phyloP scores from a whole-genome alignment of 1,140 invertebrate genomes.

The Macrobrachium rosenbergii region DNA sequence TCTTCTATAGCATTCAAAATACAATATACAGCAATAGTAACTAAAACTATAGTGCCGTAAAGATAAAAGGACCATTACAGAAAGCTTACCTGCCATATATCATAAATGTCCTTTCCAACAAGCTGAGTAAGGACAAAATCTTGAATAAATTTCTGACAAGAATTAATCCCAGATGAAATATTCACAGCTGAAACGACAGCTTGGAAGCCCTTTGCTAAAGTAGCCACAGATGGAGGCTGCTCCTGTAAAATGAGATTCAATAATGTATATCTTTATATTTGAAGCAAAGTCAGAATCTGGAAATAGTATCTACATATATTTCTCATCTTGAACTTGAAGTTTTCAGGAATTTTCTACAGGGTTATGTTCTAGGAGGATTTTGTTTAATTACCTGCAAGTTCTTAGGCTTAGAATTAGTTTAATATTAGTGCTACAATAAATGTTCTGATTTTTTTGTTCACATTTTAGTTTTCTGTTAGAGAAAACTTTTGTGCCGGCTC shows the following conservation, averaged over 20 bases:
- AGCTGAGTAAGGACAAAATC: slow-evolving; percentile 89
- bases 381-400: no score
- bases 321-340: no score
- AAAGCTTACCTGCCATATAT: slow-evolving; percentile 77
- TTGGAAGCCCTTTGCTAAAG: slow-evolving; percentile 82
- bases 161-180: slow-evolving; percentile 75
- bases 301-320: not conserved
- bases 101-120: slow-evolving; percentile 84
- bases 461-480: no score
- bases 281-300: not conserved
- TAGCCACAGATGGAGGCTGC: slow-evolving; percentile 79
- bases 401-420: no score
- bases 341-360: no score
- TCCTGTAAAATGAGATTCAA: slow-evolving; percentile 75
- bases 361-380: no score
- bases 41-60: not conserved
- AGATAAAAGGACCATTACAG: no score
- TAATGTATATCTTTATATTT: not conserved
- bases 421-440: no score
- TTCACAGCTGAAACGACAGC: slow-evolving; percentile 87
- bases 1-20: not conserved
- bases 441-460: no score
- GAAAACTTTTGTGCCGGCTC: no score
- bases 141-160: slow-evolving; percentile 82
- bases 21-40: not conserved